Evolutionary conservation across 2,797 vertebrate species (phyloP).

Genomic region (Gallinago nigripennis): DNA sequence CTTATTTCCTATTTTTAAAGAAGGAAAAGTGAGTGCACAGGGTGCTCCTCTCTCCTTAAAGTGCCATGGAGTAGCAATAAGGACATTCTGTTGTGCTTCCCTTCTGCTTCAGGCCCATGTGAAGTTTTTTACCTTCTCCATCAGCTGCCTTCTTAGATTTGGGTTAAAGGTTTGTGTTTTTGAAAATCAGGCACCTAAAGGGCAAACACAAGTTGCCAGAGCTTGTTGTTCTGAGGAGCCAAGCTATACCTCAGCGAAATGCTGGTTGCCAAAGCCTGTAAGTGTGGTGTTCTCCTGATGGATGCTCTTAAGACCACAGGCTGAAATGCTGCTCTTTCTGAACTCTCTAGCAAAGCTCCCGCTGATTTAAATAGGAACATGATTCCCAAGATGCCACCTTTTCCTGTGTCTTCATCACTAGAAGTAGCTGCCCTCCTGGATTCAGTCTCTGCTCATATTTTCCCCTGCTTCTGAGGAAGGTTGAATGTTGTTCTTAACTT

Average conservation of each 20-base stretch:
- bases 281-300: not conserved
- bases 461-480: not conserved
- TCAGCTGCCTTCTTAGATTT: not conserved
- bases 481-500: not conserved
- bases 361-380: not conserved
- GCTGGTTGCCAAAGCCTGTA: not conserved
- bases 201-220: not conserved
- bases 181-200: not conserved
- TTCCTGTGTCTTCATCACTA: not conserved
- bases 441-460: not conserved
- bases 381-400: not conserved
- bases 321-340: not conserved
- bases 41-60: not conserved
- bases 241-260: not conserved
- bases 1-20: not conserved
- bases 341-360: not conserved
- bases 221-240: not conserved
- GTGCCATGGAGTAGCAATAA: not conserved
- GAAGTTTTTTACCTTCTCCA: not conserved
- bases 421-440: not conserved
- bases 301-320: not conserved
- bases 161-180: not conserved
- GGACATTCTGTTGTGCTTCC: not conserved
- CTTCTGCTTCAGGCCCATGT: rapidly evolving
- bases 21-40: not conserved